These are phyloP conservation scores for Coenonympha arcania DNA, from an alignment of 2,888 invertebrate genomes.

Conservation along the genomic window DNA sequence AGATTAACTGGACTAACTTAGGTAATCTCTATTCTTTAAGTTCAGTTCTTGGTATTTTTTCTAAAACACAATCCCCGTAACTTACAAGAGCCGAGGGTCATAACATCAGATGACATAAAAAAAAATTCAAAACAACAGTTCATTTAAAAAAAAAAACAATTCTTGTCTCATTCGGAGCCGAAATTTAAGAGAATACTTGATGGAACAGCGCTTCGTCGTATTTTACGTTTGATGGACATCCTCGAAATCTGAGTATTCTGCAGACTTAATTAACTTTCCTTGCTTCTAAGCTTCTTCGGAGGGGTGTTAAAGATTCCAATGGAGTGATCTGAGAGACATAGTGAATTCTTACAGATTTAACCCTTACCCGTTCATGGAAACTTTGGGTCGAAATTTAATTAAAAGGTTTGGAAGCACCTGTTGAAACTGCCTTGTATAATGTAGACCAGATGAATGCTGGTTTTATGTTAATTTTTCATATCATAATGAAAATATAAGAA, in stretches of 20 bases:
- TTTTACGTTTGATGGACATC: conserved; percentile 54
- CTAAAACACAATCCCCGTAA: not conserved
- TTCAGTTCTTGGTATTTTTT: no score
- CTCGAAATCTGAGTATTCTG: conserved; percentile 35
- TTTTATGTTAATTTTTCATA: not conserved
- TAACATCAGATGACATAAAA: conserved; percentile 17
- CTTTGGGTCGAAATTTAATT: conserved; percentile 14
- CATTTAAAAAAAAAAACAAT: conserved; percentile 25
- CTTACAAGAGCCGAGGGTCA: not conserved
- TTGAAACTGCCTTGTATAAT: conserved; percentile 2
- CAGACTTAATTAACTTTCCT: conserved; percentile 53
- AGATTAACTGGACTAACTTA: no score
- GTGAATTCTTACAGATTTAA: conserved; percentile 22
- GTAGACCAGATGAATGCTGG: not conserved
- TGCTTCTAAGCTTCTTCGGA: conserved; percentile 22
- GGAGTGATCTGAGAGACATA: conserved; percentile 24
- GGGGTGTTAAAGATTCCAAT: conserved; percentile 29
- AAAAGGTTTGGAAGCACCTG: conserved; percentile 14
- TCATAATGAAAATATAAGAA: no score
- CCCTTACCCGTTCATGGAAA: conserved; percentile 11
- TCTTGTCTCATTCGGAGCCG: conserved; percentile 25
- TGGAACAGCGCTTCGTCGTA: conserved; percentile 30
- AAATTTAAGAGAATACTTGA: conserved; percentile 23
- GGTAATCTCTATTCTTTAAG: no score
- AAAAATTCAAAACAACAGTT: conserved; percentile 21